These are phyloP conservation scores for Notamacropus eugenii DNA, from an alignment of 2,797 vertebrate genomes.

Conservation along the genomic window DNA sequence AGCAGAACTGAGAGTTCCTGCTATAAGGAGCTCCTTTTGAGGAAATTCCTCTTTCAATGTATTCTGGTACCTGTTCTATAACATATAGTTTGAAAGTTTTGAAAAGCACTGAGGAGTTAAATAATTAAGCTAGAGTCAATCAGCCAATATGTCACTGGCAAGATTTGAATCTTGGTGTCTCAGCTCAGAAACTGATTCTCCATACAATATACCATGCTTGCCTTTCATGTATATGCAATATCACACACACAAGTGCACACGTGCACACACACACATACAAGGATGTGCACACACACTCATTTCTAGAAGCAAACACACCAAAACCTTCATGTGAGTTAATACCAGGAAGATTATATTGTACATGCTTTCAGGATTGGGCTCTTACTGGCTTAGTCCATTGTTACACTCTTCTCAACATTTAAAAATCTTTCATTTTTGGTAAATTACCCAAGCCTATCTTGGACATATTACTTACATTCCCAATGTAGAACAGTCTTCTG, in stretches of 20 bases:
- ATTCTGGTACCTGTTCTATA: background rate
- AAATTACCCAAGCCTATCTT: background rate
- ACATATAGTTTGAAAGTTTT: background rate
- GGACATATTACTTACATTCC: background rate
- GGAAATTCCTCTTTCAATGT: background rate
- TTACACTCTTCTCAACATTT: background rate
- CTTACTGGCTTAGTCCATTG: background rate
- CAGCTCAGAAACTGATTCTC: background rate
- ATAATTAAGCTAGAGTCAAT: background rate
- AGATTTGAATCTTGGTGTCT: background rate
- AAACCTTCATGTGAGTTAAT: background rate
- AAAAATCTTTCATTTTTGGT: background rate
- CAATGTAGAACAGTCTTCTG: background rate
- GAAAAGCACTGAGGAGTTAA: background rate
- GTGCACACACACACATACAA: background rate
- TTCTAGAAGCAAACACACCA: background rate
- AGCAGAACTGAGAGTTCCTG: background rate
- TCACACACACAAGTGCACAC: background rate
- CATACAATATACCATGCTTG: background rate
- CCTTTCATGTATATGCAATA: background rate
- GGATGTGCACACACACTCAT: background rate
- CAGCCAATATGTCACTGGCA: background rate
- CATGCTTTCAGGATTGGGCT: background rate
- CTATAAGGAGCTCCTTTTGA: background rate
- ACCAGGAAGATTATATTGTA: background rate